These are phyloP conservation scores for Mixornis gularis DNA, from an alignment of 2,113 vertebrate genomes.

Conservation along the genomic window DNA sequence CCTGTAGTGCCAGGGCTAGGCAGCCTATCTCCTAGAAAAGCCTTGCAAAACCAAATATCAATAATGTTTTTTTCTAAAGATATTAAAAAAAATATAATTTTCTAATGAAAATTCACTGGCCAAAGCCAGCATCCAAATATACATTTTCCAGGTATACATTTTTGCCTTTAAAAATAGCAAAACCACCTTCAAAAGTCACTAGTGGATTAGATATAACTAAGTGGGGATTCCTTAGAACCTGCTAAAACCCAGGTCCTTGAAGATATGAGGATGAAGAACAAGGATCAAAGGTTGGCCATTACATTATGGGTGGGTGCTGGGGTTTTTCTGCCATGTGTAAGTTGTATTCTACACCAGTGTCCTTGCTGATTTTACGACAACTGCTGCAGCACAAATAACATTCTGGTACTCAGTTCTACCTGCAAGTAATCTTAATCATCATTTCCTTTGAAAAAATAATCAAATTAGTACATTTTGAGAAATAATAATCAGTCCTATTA, in stretches of 20 bases:
- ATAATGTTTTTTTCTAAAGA: neutral
- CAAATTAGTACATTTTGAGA: constrained; percentile 16
- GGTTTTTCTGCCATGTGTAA: neutral
- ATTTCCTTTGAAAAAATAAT: constrained; percentile 26
- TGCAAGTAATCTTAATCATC: constrained; percentile 3
- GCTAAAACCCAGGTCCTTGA: neutral
- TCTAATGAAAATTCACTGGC: neutral
- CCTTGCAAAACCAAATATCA: neutral
- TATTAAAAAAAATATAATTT: neutral
- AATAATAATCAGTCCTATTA: neutral
- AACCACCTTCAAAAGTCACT: neutral
- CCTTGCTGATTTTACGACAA: neutral
- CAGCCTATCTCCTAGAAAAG: neutral
- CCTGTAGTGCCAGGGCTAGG: neutral
- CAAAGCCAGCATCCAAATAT: neutral
- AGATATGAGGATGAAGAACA: neutral
- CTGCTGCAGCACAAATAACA: neutral
- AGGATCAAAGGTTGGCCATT: neutral
- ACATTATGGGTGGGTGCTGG: neutral
- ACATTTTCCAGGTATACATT: neutral
- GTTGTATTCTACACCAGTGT: neutral
- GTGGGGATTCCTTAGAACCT: neutral
- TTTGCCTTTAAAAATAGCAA: neutral
- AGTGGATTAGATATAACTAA: neutral
- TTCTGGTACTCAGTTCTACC: neutral